Evolutionary conservation across 2,797 vertebrate species (phyloP).

Genomic region (Sardinella longiceps): DNA sequence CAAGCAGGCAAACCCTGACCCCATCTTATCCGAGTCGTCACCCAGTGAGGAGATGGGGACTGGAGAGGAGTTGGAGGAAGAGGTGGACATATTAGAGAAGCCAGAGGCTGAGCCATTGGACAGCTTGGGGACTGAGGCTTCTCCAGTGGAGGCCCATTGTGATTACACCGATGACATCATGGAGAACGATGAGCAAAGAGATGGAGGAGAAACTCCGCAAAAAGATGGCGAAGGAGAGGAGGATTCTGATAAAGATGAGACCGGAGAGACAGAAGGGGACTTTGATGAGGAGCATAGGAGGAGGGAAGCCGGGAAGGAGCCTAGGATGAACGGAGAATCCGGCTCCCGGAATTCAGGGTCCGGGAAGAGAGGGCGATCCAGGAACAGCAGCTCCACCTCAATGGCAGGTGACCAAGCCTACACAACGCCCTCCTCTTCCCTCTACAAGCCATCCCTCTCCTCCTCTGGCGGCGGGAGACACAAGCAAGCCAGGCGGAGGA

Average conservation of each 20-base stretch:
- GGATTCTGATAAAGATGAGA: conserved; percentile 64
- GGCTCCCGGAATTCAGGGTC: conserved; percentile 65
- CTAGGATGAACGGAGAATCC: conserved; percentile 67
- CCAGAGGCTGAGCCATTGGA: conserved; percentile 51
- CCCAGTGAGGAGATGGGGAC: conserved; percentile 44
- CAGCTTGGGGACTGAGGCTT: conserved; percentile 57
- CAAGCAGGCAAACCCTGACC: conserved; percentile 54
- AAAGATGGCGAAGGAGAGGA: conserved; percentile 39
- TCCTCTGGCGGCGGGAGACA: conserved; percentile 75
- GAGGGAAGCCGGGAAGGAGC: conserved; percentile 62
- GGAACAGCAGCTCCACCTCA: conserved; percentile 55
- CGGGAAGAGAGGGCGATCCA: conserved; percentile 67
- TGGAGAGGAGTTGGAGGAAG: conserved; percentile 32
- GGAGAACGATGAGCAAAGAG: conserved; percentile 50
- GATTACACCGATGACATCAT: conserved; percentile 60
- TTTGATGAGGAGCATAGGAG: conserved; percentile 35
- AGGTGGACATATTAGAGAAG: conserved; percentile 36
- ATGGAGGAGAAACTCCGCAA: conserved; percentile 51
- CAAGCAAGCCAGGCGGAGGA: conserved; percentile 76
- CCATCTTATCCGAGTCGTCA: conserved; percentile 16
- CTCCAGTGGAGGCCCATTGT: conserved; percentile 44
- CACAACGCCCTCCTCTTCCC: conserved; percentile 48
- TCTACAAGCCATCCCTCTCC: conserved; percentile 64
- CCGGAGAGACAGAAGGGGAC: conserved; percentile 30
- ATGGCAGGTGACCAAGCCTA: conserved; percentile 41